Evolutionary conservation across 92 coral and sea anemone genomes (phyloP), one percentile per base, ranked within the genome.

Genomic region (Parazoanthus darwini): DNA sequence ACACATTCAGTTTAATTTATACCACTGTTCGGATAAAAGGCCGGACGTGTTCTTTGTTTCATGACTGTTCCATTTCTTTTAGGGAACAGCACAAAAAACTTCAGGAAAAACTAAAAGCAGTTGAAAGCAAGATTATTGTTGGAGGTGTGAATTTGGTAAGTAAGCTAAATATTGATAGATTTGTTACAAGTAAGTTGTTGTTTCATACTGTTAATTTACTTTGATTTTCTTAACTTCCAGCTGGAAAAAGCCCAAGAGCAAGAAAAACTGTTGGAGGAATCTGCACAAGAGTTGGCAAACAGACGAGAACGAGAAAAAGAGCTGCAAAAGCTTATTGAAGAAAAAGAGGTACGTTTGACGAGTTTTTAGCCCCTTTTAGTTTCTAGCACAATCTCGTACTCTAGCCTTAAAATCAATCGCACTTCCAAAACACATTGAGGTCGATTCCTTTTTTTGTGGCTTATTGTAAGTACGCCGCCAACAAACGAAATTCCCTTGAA

Each of bases 181-280:
- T 63, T 13, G 6, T 22, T 82, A n/a, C n/a, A n/a, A n/a, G 39
- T 50, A 35, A 63, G 54, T 43, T 51, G 44, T 35, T 35, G 8
- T 56, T 56, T 81, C 16, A 37, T 13, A 63, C 7, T 16, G 35
- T 39, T 9, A 35, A 29, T 16, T 78, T 3, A 38, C 26, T 33
- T 38, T 81, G 29, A 42, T 74, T 79, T 7, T 87, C 77, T 8
- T n/a, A 39, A 29, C 23, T 29, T 71, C 51, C 79, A 97, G 99
- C 92, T 97, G 82, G 99, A 97, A 80, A 97, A 97, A 91, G 99
- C 99, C 39, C 92, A 97, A 82, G 98, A 97, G 81, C 99, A 97
- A 89, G 99, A 95, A 81, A 59, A 87, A 18, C 93, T 97, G 33
- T 85, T 97, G 74, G 99, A 97, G 16, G 96, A 94, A 87, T 97